A percentile compares a stretch with the other conserved stretches of the same genome.
phyloP scores from a whole-genome alignment of 2,797 vertebrate genomes.

The Diplodus puntazzo region DNA sequence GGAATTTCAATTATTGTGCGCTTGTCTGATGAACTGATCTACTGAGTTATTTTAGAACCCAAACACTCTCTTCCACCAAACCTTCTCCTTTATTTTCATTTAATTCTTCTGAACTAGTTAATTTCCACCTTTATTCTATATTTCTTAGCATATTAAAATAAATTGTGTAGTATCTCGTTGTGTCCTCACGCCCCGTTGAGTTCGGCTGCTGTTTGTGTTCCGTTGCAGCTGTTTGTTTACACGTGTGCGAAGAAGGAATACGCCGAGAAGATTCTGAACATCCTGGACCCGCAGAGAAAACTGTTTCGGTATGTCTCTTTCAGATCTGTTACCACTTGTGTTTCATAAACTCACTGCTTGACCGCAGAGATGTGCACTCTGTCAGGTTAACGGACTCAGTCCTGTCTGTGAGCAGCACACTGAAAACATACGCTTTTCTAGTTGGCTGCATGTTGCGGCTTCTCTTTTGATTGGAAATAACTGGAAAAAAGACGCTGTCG shows the following conservation, averaged over 20 bases:
- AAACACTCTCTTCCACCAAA: background rate
- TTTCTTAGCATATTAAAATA: background rate
- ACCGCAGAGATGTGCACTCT: background rate
- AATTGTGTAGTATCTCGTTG: background rate
- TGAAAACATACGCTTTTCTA: background rate
- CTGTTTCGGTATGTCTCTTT: slow-evolving; percentile 85
- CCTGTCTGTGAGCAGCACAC: background rate
- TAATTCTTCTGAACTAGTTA: background rate
- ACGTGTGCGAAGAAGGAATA: slow-evolving; percentile 90
- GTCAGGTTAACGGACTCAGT: background rate
- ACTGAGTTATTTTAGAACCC: background rate
- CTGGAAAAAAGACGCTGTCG: too few species aligned
- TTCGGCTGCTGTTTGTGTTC: slow-evolving; percentile 48
- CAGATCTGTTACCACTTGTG: slow-evolving; percentile 18
- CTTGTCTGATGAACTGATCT: background rate
- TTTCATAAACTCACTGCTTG: slow-evolving; percentile 42
- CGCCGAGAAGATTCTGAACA: slow-evolving; percentile 88
- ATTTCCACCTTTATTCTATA: background rate
- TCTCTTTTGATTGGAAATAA: too few species aligned
- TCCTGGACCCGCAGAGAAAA: slow-evolving; percentile 88
- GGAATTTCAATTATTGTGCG: background rate
- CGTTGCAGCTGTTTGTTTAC: slow-evolving; percentile 89
- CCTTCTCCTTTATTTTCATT: background rate
- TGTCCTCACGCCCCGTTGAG: background rate
- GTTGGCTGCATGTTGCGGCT: too few species aligned